Conservation (phyloP, 1,140 invertebrate genomes). For the Nixonia krombeini region DNA sequence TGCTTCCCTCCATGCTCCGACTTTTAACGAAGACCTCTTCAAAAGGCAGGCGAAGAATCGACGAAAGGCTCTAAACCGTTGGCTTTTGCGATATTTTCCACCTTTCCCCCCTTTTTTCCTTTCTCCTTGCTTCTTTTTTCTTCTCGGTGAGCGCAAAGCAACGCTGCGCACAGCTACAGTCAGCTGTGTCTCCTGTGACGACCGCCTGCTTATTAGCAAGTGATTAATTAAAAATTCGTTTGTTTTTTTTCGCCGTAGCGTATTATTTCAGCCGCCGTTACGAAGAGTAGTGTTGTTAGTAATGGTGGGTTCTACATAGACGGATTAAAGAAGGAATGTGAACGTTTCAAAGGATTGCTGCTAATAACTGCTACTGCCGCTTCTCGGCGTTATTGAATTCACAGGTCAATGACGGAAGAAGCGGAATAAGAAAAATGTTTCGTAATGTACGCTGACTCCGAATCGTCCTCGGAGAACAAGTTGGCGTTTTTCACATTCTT, state of each 20-base stretch:
- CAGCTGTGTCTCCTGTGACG: slow-evolving; percentile 22
- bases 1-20: slow-evolving; percentile 13
- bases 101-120: slow-evolving; percentile 13
- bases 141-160: slow-evolving; percentile 14
- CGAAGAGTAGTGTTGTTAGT: slow-evolving; percentile 39
- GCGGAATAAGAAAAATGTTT: no score
- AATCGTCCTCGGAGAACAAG: no score
- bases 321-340: slow-evolving; percentile 3
- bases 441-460: no score
- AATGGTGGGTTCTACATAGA: slow-evolving; percentile 1
- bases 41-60: slow-evolving; percentile 25
- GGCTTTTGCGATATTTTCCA: slow-evolving; percentile 35
- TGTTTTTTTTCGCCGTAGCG: slow-evolving; percentile 40
- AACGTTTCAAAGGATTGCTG: slow-evolving; percentile 19
- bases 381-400: slow-evolving; percentile 36
- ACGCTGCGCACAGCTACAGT: slow-evolving; percentile 6
- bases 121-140: slow-evolving; percentile 3
- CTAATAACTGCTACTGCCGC: slow-evolving; percentile 17
- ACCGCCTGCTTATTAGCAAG: slow-evolving; percentile 60
- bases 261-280: slow-evolving; percentile 32
- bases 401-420: slow-evolving; percentile 21
- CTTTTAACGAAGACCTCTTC: slow-evolving; percentile 40
- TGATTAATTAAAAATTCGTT: slow-evolving; percentile 67
- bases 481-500: no score
- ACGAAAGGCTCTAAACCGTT: slow-evolving; percentile 50